Base-by-base conservation (phyloP, 2,888 invertebrate genomes). In the Latrodectus elegans region DNA sequence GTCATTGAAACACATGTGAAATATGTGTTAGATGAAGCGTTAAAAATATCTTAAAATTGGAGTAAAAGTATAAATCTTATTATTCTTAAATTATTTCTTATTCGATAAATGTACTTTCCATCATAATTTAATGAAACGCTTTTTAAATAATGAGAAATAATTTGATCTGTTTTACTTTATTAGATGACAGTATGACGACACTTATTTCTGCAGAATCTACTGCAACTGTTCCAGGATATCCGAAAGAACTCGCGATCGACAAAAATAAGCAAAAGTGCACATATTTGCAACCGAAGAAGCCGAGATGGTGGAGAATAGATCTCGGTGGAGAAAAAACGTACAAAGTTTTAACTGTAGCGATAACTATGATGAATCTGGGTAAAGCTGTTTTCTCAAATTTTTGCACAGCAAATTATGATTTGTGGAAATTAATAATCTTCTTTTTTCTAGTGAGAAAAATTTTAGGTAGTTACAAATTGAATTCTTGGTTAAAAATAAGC, bases 141-240 rank as follows among this genome's bases (percentile, higher is more conserved):
- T 67, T 67, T 17, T 67, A 67, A 8, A 4, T 17, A 8, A 8
- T n/a, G 8, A 67, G 67, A 22, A 22, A 11, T 67, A 17, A 0
- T 10, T 17, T 12, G 17, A 11, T 17, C 22, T 53, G 8, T 49
- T 64, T 38, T n/a, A 2, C 11, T 52, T 22, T 14, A 65, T 70
- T 67, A 88, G 88, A 88, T 80, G 88, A 88, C 76, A 88, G 88
- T 55, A 88, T 88, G 88, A 88, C 88, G 1, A 88, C 84, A 14
- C 80, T 88, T 64, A 84, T 83, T 8, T 67, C 75, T 8, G 88
- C 88, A 22, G 84, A 67, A 38, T 88, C 88, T 10, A 84, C 84
- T 3, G 79, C 88, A 52, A 84, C 79, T 15, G 84, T 84, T 26
- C 88, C 84, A n/a, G 88, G 88, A 22, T 64, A 84, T 67, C 60